Base-by-base conservation (phyloP, 2,113 vertebrate species). In the Camelus dromedarius region DNA sequence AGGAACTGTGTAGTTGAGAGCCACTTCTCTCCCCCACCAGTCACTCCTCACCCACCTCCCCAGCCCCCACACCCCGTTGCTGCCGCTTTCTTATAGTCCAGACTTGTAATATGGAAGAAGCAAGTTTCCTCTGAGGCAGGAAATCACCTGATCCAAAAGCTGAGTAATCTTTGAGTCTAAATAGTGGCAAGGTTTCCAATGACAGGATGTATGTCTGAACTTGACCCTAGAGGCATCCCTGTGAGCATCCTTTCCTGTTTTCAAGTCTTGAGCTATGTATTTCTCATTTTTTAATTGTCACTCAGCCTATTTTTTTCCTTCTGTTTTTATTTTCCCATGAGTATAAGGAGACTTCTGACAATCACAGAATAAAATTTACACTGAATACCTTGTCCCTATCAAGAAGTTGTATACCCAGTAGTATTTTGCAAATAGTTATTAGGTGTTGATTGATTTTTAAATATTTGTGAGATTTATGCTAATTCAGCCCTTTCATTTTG, bases 391-490 rank as follows among this genome's bases (percentile, higher is more conserved):
- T 28, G 6, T 38, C 60, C 64, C 58, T 87, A n/a, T 50, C 12
- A 30, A 50, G 42, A 89, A 56, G 26, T 16, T 81, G 38, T 83
- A 0, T 67, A 24, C 35, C 64, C 4, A 58, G 64, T 79, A 79
- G 19, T 77, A 72, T 70, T 95, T 91, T 91, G 28, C 54, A 93
- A 50, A 64, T 64, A 73, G 20, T 77, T 82, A 90, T 48, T 69
- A 42, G 42, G 12, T 67, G 58, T 76, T 88, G 38, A 54, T 75
- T 92, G 91, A 64, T 77, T 90, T 94, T 79, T 11, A 60, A 79
- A 80, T 84, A 85, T 96, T 89, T 88, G 2, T 84, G 72, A 80
- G 67, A 62, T 95, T 90, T 84, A 76, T 48, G 18, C 12, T 92
- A 66, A 90, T 73, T 81, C 50, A 90, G 46, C 16, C 15, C 58